Percentiles rank a stretch among this genome's conserved stretches.
Conservation (phyloP, 2,797 vertebrate genomes). For the Gobio occitaniae region DNA sequence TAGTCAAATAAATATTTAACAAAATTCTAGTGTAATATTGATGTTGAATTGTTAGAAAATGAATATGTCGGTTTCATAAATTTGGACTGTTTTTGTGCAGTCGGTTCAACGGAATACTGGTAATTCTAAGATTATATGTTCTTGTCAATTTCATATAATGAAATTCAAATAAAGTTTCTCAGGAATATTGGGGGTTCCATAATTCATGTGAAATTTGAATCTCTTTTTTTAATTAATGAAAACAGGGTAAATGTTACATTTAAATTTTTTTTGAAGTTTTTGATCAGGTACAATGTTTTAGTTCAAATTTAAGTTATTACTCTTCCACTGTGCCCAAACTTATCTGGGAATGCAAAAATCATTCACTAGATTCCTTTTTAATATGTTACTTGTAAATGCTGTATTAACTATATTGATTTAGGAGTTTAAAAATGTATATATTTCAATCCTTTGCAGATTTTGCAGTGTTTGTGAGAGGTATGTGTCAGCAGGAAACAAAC, state of each 20-base stretch:
- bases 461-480: constrained; percentile 86
- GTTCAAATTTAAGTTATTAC: background rate
- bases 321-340: background rate
- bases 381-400: background rate
- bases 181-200: background rate
- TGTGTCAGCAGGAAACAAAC: constrained; percentile 86
- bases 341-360: background rate
- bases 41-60: background rate
- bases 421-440: background rate
- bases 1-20: background rate
- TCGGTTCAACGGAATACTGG: too few species aligned
- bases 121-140: background rate
- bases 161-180: background rate
- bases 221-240: background rate
- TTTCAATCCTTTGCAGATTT: constrained; percentile 75
- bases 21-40: background rate
- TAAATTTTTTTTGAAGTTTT: too few species aligned
- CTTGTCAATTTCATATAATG: background rate
- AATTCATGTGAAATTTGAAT: too few species aligned
- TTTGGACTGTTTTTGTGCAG: background rate
- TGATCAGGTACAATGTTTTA: background rate
- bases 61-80: background rate
- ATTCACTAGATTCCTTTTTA: background rate
- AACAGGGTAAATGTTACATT: background rate
- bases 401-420: background rate